Evolutionary conservation across 1,140 invertebrate species (phyloP).

Genomic region (Drosophila nikananu): DNA sequence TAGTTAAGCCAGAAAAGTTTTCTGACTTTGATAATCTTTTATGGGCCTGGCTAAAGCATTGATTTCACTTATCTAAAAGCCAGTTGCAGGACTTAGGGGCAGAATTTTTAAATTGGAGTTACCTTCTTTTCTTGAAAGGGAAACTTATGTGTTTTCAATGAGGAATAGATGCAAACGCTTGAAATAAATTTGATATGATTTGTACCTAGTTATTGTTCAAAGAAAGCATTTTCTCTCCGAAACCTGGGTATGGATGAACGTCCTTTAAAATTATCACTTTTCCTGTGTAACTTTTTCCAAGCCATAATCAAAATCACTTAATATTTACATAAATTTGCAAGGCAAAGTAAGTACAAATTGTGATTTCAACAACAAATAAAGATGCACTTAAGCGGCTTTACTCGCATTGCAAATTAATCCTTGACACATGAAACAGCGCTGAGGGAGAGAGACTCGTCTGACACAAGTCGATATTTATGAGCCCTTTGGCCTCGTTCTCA

Average conservation of each 20-base stretch:
- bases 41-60: conserved; percentile 11
- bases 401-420: conserved; percentile 12
- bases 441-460: background rate
- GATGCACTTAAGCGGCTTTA: conserved; percentile 13
- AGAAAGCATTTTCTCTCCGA: background rate
- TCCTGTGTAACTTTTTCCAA: background rate
- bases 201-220: background rate
- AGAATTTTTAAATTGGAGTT: conserved; percentile 6
- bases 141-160: background rate
- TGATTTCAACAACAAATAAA: conserved; percentile 2
- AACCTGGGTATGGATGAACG: background rate
- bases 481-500: conserved; percentile 18
- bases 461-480: conserved; percentile 29
- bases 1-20: conserved; percentile 39
- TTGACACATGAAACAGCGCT: conserved; percentile 1
- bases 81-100: background rate
- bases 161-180: background rate
- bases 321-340: conserved; percentile 8
- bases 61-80: conserved; percentile 10
- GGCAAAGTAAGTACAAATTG: conserved; percentile 16
- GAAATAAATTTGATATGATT: background rate
- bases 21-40: conserved; percentile 10
- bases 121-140: background rate
- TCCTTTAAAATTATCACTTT: too few species aligned
- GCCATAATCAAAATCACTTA: conserved; percentile 1